Percentiles rank a stretch among this genome's conserved stretches.
Evolutionary conservation across 2,888 invertebrate genomes (phyloP).

Genomic region (Chrysina gloriosa): DNA sequence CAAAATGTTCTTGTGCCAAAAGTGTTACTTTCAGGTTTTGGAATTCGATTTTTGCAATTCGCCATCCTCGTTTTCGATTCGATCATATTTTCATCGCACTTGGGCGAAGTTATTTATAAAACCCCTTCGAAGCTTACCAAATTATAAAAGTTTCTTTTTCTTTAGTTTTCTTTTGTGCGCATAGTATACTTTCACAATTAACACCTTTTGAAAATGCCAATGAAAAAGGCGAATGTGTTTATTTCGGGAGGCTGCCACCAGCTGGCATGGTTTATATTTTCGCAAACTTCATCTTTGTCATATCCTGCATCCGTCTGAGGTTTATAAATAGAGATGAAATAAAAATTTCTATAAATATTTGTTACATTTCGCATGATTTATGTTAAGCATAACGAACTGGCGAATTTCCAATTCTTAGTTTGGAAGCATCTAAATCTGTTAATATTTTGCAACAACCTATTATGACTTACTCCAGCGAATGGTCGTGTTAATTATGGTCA

Average conservation of each 20-base stretch:
- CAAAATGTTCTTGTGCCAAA: constrained; percentile 13
- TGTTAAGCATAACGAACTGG: constrained; percentile 16
- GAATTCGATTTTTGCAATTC: constrained; percentile 28
- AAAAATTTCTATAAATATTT: constrained; percentile 29
- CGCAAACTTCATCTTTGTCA: not conserved
- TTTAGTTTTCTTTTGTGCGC: too few species aligned
- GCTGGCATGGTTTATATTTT: not conserved
- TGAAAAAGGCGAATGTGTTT: too few species aligned
- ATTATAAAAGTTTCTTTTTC: too few species aligned
- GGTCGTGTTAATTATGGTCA: constrained; percentile 19
- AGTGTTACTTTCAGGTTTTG: constrained; percentile 12
- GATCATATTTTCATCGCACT: not conserved
- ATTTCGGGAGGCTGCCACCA: not conserved
- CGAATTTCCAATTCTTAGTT: constrained; percentile 14
- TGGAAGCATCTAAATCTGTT: constrained; percentile 18
- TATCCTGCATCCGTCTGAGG: constrained; percentile 3
- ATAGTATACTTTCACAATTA: too few species aligned
- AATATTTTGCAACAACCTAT: constrained; percentile 13
- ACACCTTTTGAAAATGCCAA: too few species aligned
- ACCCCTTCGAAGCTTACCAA: too few species aligned
- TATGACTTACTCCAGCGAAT: not conserved
- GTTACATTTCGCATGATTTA: constrained; percentile 28
- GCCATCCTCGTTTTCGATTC: not conserved
- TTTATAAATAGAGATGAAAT: constrained; percentile 24
- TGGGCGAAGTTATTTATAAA: not conserved